Evolutionary conservation across 1,140 invertebrate species (phyloP).

Genomic region (Pachypsylla venusta): DNA sequence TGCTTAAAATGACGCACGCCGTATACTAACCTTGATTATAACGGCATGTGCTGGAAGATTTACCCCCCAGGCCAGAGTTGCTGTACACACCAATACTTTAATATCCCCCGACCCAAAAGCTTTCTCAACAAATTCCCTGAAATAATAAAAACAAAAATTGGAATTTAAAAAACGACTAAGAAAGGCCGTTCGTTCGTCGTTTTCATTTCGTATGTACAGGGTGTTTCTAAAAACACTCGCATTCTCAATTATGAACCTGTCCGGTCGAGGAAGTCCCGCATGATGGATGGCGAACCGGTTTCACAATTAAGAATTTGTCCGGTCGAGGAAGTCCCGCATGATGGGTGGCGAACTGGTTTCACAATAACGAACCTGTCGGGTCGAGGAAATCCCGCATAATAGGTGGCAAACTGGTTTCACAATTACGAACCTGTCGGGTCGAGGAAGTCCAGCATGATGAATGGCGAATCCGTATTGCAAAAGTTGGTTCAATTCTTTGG

Average conservation of each 20-base stretch:
- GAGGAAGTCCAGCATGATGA: conserved; percentile 91
- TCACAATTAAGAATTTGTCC: no score
- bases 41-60: conserved; percentile 97
- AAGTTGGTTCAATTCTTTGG: conserved; percentile 62
- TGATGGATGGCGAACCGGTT: conserved; percentile 93
- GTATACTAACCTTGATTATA: conserved; percentile 71
- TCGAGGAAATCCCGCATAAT: conserved; percentile 91
- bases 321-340: conserved; percentile 87
- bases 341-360: conserved; percentile 85
- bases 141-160: conserved; percentile 23
- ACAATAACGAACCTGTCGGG: conserved; percentile 72
- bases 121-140: conserved; percentile 67
- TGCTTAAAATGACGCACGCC: no score
- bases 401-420: no score
- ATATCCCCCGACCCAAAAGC: conserved; percentile 77
- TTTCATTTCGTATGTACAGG: no score
- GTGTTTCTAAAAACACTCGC: no score
- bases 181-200: no score
- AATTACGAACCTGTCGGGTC: conserved; percentile 63
- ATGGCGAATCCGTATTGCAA: conserved; percentile 80
- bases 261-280: conserved; percentile 79
- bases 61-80: conserved; percentile 98
- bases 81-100: conserved; percentile 90
- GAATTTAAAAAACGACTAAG: no score
- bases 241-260: no score